phyloP scores from a whole-genome alignment of 2,888 invertebrate genomes.

The Himalopsyche anomala region DNA sequence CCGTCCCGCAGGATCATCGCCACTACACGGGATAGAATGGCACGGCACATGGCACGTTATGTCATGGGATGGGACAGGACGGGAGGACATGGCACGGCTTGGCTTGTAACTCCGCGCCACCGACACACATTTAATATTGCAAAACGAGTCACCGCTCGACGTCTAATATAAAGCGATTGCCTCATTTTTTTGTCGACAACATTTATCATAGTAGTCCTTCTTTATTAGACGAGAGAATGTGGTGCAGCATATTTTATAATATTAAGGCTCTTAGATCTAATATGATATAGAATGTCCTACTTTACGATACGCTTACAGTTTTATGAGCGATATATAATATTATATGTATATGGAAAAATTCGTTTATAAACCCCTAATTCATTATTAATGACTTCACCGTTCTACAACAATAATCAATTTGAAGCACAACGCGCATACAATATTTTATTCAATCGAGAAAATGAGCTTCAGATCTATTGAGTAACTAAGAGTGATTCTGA shows the following conservation, averaged over 20 bases:
- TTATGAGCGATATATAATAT: not conserved
- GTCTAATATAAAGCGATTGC: constrained; percentile 31
- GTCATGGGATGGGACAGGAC: not conserved
- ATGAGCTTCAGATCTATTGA: too few relatives aligned
- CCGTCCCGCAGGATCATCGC: constrained; percentile 63
- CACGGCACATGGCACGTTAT: constrained; percentile 10
- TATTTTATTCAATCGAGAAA: too few relatives aligned
- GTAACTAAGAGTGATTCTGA: too few relatives aligned
- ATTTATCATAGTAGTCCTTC: constrained; percentile 26
- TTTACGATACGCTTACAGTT: not conserved
- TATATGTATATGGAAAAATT: not conserved
- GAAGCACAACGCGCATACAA: too few relatives aligned
- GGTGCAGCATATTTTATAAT: not conserved
- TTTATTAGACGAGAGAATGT: constrained; percentile 23
- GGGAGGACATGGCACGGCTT: constrained; percentile 26
- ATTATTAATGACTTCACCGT: too few relatives aligned
- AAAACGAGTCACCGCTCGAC: constrained; percentile 30
- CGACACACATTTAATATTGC: constrained; percentile 66
- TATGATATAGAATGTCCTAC: not conserved
- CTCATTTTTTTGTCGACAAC: constrained; percentile 27
- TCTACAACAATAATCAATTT: too few relatives aligned
- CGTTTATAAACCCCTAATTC: too few relatives aligned
- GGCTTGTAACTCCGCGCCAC: constrained; percentile 65
- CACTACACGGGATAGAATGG: constrained; percentile 9
- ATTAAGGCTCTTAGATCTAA: constrained; percentile 4